Percentiles rank a stretch among this genome's conserved stretches.
Evolutionary conservation across 2,113 vertebrate species (phyloP).

Genomic region (Nettapus auritus): DNA sequence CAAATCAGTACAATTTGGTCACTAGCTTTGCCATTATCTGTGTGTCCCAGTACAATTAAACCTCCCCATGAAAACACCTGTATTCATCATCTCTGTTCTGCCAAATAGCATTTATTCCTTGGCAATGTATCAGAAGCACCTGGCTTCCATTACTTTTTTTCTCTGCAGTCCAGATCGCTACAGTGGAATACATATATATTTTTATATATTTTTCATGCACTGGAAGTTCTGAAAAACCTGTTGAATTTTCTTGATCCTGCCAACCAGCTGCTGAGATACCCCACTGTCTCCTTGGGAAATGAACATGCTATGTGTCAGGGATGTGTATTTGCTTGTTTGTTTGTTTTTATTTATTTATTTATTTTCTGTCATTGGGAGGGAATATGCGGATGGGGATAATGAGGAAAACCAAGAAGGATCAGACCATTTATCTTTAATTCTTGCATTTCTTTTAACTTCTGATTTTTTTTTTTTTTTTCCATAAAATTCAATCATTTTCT

Average conservation of each 20-base stretch:
- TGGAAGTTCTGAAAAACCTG: background rate
- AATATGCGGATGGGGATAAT: background rate
- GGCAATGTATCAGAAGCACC: background rate
- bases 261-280: background rate
- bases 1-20: background rate
- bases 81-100: background rate
- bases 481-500: background rate
- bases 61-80: background rate
- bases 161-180: background rate
- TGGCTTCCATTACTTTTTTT: background rate
- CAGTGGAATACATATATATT: background rate
- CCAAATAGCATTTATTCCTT: background rate
- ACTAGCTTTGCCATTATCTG: background rate
- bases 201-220: background rate
- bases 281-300: accelerated
- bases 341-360: background rate
- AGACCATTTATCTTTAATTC: background rate
- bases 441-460: background rate
- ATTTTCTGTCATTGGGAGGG: background rate
- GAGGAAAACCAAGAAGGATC: background rate
- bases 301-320: background rate
- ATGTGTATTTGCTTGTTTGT: no score
- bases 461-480: no score
- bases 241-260: background rate
- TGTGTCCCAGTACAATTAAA: background rate